These are phyloP conservation scores for Melanotaenia boesemani DNA, from an alignment of 2,797 vertebrate genomes.

Conservation along the genomic window DNA sequence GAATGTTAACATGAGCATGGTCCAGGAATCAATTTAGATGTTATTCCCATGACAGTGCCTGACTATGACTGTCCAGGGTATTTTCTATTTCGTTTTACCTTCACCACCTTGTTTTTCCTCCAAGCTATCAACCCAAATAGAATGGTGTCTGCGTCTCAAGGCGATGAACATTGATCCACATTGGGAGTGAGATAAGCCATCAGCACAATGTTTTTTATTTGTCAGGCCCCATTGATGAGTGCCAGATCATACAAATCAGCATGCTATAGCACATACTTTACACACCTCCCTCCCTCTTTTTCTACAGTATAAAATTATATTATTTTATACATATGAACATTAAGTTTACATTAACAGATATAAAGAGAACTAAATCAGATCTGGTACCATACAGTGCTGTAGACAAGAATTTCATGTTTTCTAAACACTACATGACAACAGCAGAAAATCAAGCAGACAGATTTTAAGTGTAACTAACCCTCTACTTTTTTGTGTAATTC, in stretches of 20 bases:
- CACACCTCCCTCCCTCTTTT: neutral
- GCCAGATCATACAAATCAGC: conserved; percentile 26
- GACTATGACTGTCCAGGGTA: conserved; percentile 61
- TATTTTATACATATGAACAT: neutral
- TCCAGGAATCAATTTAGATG: conserved; percentile 78
- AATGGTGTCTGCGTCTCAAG: conserved; percentile 78
- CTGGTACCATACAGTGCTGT: neutral
- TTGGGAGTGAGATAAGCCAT: conserved; percentile 72
- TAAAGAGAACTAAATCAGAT: neutral
- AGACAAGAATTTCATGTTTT: neutral
- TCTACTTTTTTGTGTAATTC: no score
- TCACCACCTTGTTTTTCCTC: conserved; percentile 73
- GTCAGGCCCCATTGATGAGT: conserved; percentile 44
- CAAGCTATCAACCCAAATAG: conserved; percentile 77
- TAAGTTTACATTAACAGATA: neutral
- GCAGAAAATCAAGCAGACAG: neutral
- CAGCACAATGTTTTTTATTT: conserved; percentile 61
- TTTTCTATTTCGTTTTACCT: conserved; percentile 79
- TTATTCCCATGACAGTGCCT: conserved; percentile 66
- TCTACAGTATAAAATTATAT: neutral
- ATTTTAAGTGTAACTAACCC: no score
- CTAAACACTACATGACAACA: neutral
- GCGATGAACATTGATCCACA: conserved; percentile 78
- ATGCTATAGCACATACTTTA: conserved; percentile 12
- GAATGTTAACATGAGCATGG: conserved; percentile 71